Percentiles rank a stretch among this genome's conserved stretches.
phyloP scores from a whole-genome alignment of 2,888 invertebrate genomes.

The Cistogaster globosa region DNA sequence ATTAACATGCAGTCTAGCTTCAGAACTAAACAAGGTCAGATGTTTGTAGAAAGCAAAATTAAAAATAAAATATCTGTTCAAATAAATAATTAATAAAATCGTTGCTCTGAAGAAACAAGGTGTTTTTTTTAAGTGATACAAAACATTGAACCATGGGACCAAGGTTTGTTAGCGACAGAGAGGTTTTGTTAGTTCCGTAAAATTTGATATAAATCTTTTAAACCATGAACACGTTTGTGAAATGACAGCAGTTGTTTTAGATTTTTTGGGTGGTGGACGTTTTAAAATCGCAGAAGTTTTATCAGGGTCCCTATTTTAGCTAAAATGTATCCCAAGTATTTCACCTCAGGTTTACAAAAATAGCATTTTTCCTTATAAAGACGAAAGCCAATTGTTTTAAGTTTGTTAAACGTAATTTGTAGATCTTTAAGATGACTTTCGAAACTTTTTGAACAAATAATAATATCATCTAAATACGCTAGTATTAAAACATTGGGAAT shows the following conservation, averaged over 20 bases:
- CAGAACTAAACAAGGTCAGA: no score
- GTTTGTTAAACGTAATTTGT: constrained; percentile 68
- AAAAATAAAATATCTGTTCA: no score
- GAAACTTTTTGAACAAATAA: constrained; percentile 6
- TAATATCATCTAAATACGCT: constrained; percentile 31
- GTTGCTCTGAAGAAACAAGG: no score
- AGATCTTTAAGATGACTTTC: constrained; percentile 26
- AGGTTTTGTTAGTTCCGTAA: constrained; percentile 72
- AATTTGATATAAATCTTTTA: constrained; percentile 65
- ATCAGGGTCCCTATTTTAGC: constrained; percentile 74
- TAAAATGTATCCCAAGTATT: constrained; percentile 76
- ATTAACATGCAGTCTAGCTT: no score
- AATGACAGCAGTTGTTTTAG: constrained; percentile 73
- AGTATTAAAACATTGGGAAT: constrained; percentile 29
- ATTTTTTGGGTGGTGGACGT: constrained; percentile 64
- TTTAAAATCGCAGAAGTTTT: constrained; percentile 74
- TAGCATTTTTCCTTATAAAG: constrained; percentile 75
- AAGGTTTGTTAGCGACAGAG: no score
- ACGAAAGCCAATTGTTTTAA: constrained; percentile 71
- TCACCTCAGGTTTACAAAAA: constrained; percentile 70
- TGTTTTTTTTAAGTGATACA: no score
- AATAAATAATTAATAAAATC: no score
- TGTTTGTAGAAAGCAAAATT: no score
- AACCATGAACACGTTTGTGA: constrained; percentile 77
- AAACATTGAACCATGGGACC: no score